Percentiles rank a stretch among this genome's conserved stretches.
phyloP scores from a whole-genome alignment of 2,888 invertebrate genomes.

The Seladonia tumulorum region DNA sequence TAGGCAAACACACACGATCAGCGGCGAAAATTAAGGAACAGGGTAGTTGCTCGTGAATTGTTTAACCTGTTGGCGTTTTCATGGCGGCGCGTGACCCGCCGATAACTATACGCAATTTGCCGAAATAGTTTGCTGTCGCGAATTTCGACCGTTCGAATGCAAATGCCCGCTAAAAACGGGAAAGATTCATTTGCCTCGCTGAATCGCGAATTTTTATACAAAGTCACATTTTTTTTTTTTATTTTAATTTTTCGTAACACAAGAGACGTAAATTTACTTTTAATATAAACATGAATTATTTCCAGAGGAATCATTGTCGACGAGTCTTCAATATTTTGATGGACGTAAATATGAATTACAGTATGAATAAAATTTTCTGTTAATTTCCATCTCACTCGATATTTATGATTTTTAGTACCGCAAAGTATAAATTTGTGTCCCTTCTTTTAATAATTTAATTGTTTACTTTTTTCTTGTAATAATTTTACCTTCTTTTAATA shows the following conservation, averaged over 20 bases:
- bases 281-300: not conserved
- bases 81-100: not conserved
- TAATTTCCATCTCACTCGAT: not conserved
- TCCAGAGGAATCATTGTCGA: not conserved
- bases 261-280: not conserved
- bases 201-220: not conserved
- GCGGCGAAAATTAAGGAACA: slow-evolving; percentile 1
- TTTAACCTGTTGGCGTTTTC: slow-evolving; percentile 6
- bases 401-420: not conserved
- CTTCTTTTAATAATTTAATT: too few relatives aligned
- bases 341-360: not conserved
- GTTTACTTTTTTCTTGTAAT: too few relatives aligned
- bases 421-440: not conserved
- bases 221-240: not conserved
- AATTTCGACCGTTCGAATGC: not conserved
- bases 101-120: slow-evolving; percentile 4
- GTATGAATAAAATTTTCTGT: not conserved
- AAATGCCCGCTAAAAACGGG: not conserved
- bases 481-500: too few relatives aligned
- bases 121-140: not conserved
- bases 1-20: slow-evolving; percentile 1
- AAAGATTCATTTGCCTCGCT: not conserved
- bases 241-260: not conserved
- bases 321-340: not conserved
- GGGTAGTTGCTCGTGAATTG: slow-evolving; percentile 6